Evolutionary conservation across 1,140 invertebrate genomes (phyloP).

Genomic region (Zaprionus gabonicus): DNA sequence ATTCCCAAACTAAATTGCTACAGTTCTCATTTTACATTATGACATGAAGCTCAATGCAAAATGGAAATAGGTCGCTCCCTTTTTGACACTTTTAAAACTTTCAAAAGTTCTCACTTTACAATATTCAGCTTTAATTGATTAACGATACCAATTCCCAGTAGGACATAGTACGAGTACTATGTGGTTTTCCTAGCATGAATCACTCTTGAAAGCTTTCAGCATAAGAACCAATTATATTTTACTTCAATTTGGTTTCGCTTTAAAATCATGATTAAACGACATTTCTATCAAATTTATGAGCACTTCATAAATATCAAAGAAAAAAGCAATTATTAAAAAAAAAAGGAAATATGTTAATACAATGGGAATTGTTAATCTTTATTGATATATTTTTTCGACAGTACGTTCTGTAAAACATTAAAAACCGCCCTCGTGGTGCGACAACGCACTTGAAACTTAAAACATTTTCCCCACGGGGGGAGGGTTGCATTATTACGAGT

Average conservation of each 20-base stretch:
- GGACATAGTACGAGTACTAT: background rate
- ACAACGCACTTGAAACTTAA: conserved; percentile 43
- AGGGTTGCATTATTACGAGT: conserved; percentile 51
- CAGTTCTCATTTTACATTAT: too few species aligned
- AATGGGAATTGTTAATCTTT: background rate
- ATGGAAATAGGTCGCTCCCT: too few species aligned
- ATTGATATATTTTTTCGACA: background rate
- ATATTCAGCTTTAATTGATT: background rate
- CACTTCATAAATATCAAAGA: background rate
- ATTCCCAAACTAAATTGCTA: background rate
- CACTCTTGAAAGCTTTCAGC: background rate
- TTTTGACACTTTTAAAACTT: too few species aligned
- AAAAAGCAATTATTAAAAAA: background rate
- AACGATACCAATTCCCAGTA: background rate
- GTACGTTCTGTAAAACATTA: background rate
- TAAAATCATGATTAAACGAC: background rate
- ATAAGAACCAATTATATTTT: background rate
- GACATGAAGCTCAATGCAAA: too few species aligned
- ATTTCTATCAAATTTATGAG: background rate
- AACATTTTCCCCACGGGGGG: conserved; percentile 22
- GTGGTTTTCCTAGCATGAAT: background rate
- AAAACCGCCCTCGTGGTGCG: conserved; percentile 14
- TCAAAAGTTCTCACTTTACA: too few species aligned
- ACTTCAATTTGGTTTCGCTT: background rate
- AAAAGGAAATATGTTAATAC: background rate